Percentiles rank a stretch among this genome's conserved stretches.
Evolutionary conservation across 2,113 vertebrate species (phyloP).

Genomic region (Corapipo altera): DNA sequence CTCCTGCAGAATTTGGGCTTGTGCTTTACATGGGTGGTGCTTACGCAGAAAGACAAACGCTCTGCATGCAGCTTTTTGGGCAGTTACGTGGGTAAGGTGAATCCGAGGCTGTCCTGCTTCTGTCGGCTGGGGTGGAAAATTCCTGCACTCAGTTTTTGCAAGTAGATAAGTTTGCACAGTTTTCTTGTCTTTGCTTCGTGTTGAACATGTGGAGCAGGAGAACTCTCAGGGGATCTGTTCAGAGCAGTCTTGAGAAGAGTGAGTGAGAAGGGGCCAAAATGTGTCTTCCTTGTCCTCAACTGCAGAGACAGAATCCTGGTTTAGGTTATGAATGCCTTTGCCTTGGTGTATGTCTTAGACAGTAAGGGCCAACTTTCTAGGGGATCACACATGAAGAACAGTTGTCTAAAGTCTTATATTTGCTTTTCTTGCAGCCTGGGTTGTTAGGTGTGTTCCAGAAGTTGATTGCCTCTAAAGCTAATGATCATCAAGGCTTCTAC

Average conservation of each 20-base stretch:
- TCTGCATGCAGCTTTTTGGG: background rate
- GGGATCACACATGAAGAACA: background rate
- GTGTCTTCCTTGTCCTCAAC: background rate
- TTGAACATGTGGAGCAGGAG: background rate
- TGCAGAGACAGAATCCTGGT: background rate
- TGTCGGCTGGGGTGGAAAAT: background rate
- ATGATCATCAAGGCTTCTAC: constrained; percentile 98
- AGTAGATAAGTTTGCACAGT: background rate
- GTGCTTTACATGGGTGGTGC: background rate
- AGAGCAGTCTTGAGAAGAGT: background rate
- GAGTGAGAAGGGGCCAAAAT: background rate
- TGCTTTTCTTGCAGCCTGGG: constrained; percentile 82
- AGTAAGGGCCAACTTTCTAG: background rate
- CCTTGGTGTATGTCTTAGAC: background rate
- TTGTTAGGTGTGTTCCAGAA: constrained; percentile 97
- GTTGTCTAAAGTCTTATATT: background rate
- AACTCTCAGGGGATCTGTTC: background rate
- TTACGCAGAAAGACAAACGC: accelerated
- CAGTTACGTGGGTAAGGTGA: accelerated
- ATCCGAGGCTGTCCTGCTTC: background rate
- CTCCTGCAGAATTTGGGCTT: background rate
- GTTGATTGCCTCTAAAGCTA: constrained; percentile 95
- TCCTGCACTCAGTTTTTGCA: background rate
- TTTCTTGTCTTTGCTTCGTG: background rate
- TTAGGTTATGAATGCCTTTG: background rate